Percentiles rank a stretch among this genome's conserved stretches.
Conservation (phyloP, 1,140 invertebrate genomes). For the Drosophila kurseongensis region DNA sequence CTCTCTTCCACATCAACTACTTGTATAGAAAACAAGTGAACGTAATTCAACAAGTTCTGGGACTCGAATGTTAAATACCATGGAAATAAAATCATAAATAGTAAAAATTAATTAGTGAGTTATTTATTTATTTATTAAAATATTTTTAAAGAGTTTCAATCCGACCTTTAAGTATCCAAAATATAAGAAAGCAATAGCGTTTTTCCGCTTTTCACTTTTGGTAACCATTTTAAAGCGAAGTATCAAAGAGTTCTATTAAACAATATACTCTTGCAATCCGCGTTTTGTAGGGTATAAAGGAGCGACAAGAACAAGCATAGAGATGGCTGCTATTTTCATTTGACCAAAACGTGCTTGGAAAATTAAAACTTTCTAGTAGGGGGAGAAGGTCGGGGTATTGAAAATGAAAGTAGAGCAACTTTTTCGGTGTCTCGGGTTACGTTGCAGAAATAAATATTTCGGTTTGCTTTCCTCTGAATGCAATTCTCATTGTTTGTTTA, state of each 20-base stretch:
- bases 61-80: background rate
- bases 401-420: conserved; percentile 66
- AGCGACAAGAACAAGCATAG: conserved; percentile 25
- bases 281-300: background rate
- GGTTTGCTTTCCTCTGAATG: conserved; percentile 30
- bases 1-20: conserved; percentile 1
- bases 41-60: too few species aligned
- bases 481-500: conserved; percentile 63
- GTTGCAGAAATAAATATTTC: conserved; percentile 58
- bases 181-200: too few species aligned
- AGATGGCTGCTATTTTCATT: conserved; percentile 73
- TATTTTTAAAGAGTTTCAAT: background rate
- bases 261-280: background rate
- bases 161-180: too few species aligned
- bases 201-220: too few species aligned
- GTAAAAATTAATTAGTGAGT: too few species aligned
- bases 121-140: too few species aligned
- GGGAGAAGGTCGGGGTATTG: conserved; percentile 24
- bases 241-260: background rate
- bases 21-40: conserved; percentile 7
- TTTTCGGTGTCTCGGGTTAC: conserved; percentile 44
- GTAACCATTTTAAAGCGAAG: too few species aligned
- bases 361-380: conserved; percentile 66
- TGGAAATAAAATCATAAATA: background rate
- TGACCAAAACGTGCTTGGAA: conserved; percentile 75